phyloP scores from a whole-genome alignment of 2,113 vertebrate genomes.

The Salvelinus alpinus region DNA sequence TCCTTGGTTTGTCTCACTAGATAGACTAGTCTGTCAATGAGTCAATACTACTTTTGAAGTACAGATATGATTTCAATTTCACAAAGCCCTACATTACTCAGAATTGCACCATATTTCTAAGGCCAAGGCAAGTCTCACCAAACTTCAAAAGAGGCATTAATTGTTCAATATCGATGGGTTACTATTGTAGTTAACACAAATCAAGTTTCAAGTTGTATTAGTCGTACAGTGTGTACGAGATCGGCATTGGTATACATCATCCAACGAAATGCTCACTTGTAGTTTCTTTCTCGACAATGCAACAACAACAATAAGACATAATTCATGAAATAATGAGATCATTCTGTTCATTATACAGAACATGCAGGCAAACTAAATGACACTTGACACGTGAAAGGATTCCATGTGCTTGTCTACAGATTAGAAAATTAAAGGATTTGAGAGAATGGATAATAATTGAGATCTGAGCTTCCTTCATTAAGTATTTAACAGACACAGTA shows the following conservation, averaged over 20 bases:
- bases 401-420: neutral
- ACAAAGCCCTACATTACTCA: neutral
- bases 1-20: slow-evolving; percentile 43
- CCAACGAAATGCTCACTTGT: neutral
- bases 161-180: neutral
- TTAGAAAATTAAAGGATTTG: slow-evolving; percentile 14
- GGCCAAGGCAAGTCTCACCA: neutral
- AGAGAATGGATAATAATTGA: slow-evolving; percentile 22
- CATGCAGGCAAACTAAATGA: too few species aligned
- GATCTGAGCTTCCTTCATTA: slow-evolving; percentile 47
- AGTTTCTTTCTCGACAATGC: neutral
- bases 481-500: slow-evolving; percentile 55
- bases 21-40: slow-evolving; percentile 27
- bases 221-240: too few species aligned
- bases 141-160: neutral
- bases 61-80: neutral
- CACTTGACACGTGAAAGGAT: neutral
- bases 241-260: too few species aligned
- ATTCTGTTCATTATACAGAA: too few species aligned
- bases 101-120: neutral
- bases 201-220: neutral
- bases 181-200: neutral
- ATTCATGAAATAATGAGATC: too few species aligned
- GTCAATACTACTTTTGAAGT: slow-evolving; percentile 14
- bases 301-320: too few species aligned